Evolutionary conservation across 2,113 vertebrate species (phyloP), one percentile per base, ranked within the genome.

Genomic region (Egretta garzetta): DNA sequence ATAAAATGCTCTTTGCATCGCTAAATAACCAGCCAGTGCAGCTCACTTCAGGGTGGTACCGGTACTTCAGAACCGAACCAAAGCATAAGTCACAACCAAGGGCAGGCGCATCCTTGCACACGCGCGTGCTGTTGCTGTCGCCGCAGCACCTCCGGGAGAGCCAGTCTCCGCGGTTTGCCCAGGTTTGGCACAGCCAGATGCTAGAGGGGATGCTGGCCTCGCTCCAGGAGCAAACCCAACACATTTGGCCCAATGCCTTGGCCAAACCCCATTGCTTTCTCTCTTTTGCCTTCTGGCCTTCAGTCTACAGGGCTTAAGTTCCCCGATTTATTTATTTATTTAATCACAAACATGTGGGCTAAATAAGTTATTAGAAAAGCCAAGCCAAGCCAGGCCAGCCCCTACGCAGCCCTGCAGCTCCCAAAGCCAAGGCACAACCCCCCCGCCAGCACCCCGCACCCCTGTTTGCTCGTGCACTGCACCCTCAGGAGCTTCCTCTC

Each of bases 381-480:
- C 32, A 7, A 15, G 20, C 28, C 32, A 7, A 37, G 56, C 18
- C 49, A 12, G 58, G 12, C 41, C 62, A 37, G 7, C 0, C n/a
- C 60, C 10, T 7, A 0, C 2, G 11, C 1, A 2, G 33, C 23
- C 1, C 1, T 2, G 16, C 1, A 26, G n/a, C 55, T 35, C 30
- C 11, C 4, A 15, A 28, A 28, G 49, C 4, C 4, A 9, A 27
- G 50, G 16, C 53, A 24, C 8, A 18, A 43, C 28, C 14, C 20
- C 64, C 17, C 58, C 12, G 45, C 27, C 43, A 12, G 66, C 64
- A 11, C 55, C 64, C 28, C 5, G 6, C 12, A 3, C 22, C 47
- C 74, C 64, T 21, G n/a, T 32, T 19, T 26, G 3, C 1, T 5
- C 2, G 1, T 1, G 9, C 17, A 4, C 53, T 4, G 27, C 23